These are phyloP conservation scores for Catharus ustulatus DNA, from an alignment of 2,797 vertebrate genomes.

Conservation along the genomic window DNA sequence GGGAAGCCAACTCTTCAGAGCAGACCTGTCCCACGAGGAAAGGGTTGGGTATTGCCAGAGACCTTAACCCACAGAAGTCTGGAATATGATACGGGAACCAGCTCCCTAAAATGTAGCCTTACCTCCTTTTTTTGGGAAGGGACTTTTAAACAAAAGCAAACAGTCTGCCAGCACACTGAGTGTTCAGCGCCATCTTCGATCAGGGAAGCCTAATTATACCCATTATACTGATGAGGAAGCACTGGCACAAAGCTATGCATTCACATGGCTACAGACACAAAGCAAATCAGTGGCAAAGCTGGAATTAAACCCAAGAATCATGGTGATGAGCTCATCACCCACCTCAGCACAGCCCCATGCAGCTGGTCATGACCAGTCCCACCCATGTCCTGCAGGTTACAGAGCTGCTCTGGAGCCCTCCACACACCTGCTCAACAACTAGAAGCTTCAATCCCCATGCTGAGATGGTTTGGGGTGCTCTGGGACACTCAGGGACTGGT, in stretches of 20 bases:
- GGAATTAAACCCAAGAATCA: not conserved
- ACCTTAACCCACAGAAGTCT: not conserved
- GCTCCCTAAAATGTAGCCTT: not conserved
- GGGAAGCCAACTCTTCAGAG: not conserved
- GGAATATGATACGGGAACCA: not conserved
- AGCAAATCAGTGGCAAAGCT: slow-evolving; percentile 19
- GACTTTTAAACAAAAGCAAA: slow-evolving; percentile 3
- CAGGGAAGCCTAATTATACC: slow-evolving; percentile 56
- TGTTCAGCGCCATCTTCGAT: slow-evolving; percentile 1
- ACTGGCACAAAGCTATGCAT: slow-evolving; percentile 32
- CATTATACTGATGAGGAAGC: slow-evolving; percentile 57
- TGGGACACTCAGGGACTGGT: not conserved
- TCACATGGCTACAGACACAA: slow-evolving; percentile 16
- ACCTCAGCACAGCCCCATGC: not conserved
- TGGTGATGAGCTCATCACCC: not conserved
- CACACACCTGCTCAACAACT: not conserved
- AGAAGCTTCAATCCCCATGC: accelerated
- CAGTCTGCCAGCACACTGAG: not conserved
- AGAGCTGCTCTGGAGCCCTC: not conserved
- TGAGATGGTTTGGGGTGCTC: not conserved
- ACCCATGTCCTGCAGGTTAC: not conserved
- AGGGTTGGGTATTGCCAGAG: not conserved
- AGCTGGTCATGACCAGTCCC: not conserved
- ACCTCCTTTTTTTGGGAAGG: not conserved
- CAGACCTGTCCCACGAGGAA: not conserved